These are phyloP conservation scores for Caerostris darwini DNA, from an alignment of 1,140 invertebrate genomes.

Conservation along the genomic window DNA sequence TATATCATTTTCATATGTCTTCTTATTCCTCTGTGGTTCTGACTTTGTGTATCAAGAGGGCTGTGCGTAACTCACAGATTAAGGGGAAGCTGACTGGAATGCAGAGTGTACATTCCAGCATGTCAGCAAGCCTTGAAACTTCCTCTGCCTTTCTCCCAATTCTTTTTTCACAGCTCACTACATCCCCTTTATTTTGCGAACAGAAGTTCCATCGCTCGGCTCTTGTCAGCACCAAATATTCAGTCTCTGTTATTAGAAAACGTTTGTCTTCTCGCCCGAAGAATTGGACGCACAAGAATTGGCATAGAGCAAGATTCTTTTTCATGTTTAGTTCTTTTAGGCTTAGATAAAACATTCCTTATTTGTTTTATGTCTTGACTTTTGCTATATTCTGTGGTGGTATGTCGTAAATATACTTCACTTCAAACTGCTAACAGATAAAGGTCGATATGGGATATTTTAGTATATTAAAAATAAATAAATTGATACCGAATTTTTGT, in stretches of 20 bases:
- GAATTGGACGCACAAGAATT: not conserved
- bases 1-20: no score
- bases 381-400: not conserved
- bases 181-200: not conserved
- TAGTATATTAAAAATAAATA: no score
- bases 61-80: not conserved
- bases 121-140: not conserved
- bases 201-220: not conserved
- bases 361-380: not conserved
- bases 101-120: not conserved
- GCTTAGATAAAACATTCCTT: not conserved
- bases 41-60: not conserved
- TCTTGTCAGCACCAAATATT: not conserved
- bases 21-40: no score
- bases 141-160: not conserved
- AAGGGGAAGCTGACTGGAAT: not conserved
- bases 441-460: not conserved
- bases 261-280: not conserved
- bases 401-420: no score
- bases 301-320: not conserved
- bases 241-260: not conserved
- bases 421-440: not conserved
- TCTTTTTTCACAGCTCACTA: not conserved
- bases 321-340: not conserved
- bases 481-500: no score